Evolutionary conservation across 1,140 invertebrate species (phyloP).

Genomic region (Drosophila setifemur): DNA sequence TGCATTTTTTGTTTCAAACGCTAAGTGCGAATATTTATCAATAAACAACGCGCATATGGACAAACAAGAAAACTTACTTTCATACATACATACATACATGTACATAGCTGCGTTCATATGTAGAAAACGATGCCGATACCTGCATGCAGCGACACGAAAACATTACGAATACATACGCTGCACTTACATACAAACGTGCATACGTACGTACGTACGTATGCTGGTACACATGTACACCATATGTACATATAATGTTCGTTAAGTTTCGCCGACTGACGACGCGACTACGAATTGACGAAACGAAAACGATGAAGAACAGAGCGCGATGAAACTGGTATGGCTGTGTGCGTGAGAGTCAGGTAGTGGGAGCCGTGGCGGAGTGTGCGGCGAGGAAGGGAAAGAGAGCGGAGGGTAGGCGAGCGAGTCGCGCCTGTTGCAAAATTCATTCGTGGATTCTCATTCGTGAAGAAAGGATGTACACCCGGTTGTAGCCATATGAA

Average conservation of each 20-base stretch:
- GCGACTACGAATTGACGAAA: slow-evolving; percentile 55
- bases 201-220: slow-evolving; percentile 7
- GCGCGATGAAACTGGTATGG: slow-evolving; percentile 49
- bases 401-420: slow-evolving; percentile 32
- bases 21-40: slow-evolving; percentile 24
- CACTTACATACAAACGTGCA: slow-evolving; percentile 5
- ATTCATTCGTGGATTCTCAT: slow-evolving; percentile 67
- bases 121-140: no score
- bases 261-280: slow-evolving; percentile 24
- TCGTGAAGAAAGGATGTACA: slow-evolving; percentile 78
- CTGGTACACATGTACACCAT: background rate
- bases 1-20: background rate
- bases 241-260: slow-evolving; percentile 16
- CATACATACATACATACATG: background rate
- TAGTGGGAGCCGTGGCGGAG: slow-evolving; percentile 18
- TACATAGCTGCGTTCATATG: background rate
- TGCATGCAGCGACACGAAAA: slow-evolving; percentile 6
- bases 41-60: slow-evolving; percentile 5
- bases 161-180: slow-evolving; percentile 29
- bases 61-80: background rate
- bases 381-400: background rate
- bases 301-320: slow-evolving; percentile 50
- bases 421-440: slow-evolving; percentile 70
- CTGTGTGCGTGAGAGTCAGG: slow-evolving; percentile 28
- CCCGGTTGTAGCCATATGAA: slow-evolving; percentile 59